Conservation (phyloP, 2,797 vertebrate species). For the Luscinia luscinia region DNA sequence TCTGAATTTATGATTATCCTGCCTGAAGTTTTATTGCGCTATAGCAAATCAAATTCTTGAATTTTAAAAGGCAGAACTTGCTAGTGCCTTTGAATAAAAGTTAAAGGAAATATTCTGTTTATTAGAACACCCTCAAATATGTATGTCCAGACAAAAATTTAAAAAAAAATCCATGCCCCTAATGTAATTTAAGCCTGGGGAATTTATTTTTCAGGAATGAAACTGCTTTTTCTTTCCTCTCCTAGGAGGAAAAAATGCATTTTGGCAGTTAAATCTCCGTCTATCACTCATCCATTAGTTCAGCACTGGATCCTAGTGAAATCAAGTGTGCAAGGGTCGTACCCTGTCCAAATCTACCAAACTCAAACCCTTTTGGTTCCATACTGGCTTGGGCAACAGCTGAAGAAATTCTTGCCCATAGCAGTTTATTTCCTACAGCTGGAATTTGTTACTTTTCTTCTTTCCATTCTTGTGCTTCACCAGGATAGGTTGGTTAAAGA, state of each 20-base stretch:
- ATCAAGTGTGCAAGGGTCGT: not conserved
- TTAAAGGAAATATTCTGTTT: not conserved
- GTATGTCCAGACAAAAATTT: not conserved
- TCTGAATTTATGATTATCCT: not conserved
- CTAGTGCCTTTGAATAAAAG: not conserved
- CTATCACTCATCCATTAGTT: not conserved
- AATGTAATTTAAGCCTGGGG: not conserved
- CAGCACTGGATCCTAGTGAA: not conserved
- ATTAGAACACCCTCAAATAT: conserved; percentile 1
- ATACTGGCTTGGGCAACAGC: not conserved
- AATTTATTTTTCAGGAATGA: not conserved
- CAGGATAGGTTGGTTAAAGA: not conserved
- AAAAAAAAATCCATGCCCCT: not conserved
- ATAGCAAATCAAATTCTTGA: conserved; percentile 11
- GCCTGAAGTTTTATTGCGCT: conserved; percentile 11
- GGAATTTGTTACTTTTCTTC: not conserved
- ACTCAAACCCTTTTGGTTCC: fast-evolving
- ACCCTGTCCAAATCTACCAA: not conserved
- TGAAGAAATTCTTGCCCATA: not conserved
- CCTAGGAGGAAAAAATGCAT: not conserved
- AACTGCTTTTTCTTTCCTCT: not conserved
- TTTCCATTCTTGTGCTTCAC: not conserved
- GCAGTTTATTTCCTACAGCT: not conserved
- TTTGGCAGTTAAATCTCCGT: not conserved
- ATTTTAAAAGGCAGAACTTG: conserved; percentile 9